Base-by-base conservation (phyloP, 1,140 invertebrate species). In the Megalonaias nervosa region DNA sequence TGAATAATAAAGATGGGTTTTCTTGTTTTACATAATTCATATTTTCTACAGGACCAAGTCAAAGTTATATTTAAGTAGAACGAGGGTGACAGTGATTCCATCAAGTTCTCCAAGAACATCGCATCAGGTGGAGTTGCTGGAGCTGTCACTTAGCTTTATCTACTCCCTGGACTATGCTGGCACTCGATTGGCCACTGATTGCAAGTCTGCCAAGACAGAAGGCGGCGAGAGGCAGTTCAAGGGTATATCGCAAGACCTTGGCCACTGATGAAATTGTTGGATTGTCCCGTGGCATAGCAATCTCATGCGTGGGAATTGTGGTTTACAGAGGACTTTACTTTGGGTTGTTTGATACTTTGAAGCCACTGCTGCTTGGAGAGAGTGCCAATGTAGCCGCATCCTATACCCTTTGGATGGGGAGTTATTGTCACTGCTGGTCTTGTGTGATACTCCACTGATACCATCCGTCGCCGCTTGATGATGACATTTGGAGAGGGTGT, bases 141-240 rank as follows among this genome's bases (percentile, higher is more conserved):
- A 86, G 66, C 95, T 96, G 60, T 98, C 97, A 17, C 93, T 97
- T 48, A 94, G 95, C 91, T 96, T 98, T 91, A 96, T 98, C 80
- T 98, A 98, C 91, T 97, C 97, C 65, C 93, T 98, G 72, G 97
- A 98, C 92, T 97, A 97, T 92, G 96, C 96, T 80, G 93, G 97
- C 93, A 98, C 97, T 79, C 94, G 97, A 64, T 79, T 92, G 31
- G 91, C 92, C 58, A 89, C 91, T 68, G 91, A 92, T 84, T 84
- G 89, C 79, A 91, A 89, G 81, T 77, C 71, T n/a, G 70, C 96
- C 81, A 95, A 95, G 81, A 97, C 96, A 89, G 77, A 83, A 31
- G 93, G 92, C 58, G 93, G 92, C 59, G 92, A 94, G 85, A 93
- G 97, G 87, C 95, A 97, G 90, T 98, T 96, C 93, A 93, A 89